Evolutionary conservation across 2,113 vertebrate species (phyloP), one percentile per base, ranked within the genome.

Genomic region (Opisthocomus hoazin): DNA sequence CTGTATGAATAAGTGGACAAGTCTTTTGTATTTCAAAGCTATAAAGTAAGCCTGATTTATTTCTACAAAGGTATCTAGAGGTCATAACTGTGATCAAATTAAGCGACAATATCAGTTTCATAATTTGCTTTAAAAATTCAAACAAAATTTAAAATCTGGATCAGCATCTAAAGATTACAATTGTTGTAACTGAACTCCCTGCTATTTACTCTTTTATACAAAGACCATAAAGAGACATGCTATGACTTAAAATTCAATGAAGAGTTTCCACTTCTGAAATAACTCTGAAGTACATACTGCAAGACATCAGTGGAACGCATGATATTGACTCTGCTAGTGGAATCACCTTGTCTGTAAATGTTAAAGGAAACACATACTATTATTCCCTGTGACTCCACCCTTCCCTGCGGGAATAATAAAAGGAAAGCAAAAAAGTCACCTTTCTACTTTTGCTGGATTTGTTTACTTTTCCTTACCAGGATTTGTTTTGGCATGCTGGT

Each of bases 351-450:
- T 56, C 63, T 39, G 36, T 75, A 87, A 87, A 84, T 29, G 77
- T 70, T 82, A 91, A 78, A 87, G 91, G 94, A 94, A 96, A 89
- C 41, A 29, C 1, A 41, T 11, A 30, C 34, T 54, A 58, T 93
- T 95, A 95, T 39, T 84, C 69, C 36, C 45, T 10, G 32, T 48
- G 71, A 73, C 91, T 93, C 94, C 96, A 94, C 94, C 95, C 69
- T 87, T 89, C 93, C 89, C 80, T 14, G 11, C 2, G 64, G 68
- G 51, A 94, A 54, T 78, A 87, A 90, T 46, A 68, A 87, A 81
- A 94, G 64, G 68, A 92, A 89, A 84, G 26, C 65, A 74, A 61
- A 88, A 85, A 74, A 70, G 53, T 18, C 75, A 76, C 64, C 58
- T 66, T 84, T 64, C 64, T 75, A 45, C 86, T 93, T 83, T 56